Evolutionary conservation across 2,797 vertebrate species (phyloP).

Genomic region (Paramormyrops hopkinsi): DNA sequence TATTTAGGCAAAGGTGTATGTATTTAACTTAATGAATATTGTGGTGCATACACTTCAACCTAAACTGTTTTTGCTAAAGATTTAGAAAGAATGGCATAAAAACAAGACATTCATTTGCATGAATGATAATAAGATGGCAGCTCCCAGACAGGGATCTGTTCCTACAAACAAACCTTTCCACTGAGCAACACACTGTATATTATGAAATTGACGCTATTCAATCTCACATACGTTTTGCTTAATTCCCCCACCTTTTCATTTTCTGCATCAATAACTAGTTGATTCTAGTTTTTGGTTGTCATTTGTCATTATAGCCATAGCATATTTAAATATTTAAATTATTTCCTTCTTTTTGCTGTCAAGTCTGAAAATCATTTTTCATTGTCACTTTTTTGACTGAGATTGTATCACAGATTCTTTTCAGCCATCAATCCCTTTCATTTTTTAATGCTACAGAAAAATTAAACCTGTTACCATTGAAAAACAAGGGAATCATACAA

Average conservation of each 20-base stretch:
- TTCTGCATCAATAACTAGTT: slow-evolving; percentile 73
- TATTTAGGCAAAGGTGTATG: background rate
- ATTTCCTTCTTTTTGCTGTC: slow-evolving; percentile 57
- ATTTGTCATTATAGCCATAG: slow-evolving; percentile 67
- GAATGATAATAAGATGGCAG: slow-evolving; percentile 30
- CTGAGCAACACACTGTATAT: slow-evolving; percentile 39
- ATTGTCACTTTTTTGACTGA: slow-evolving; percentile 65
- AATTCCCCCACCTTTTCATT: slow-evolving; percentile 63
- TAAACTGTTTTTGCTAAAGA: background rate
- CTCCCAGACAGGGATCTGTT: slow-evolving; percentile 11
- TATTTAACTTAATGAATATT: background rate
- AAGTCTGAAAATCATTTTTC: slow-evolving; percentile 63
- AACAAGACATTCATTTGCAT: slow-evolving; percentile 26
- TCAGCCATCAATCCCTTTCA: slow-evolving; percentile 69
- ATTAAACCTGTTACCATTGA: slow-evolving; percentile 57
- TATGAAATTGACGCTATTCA: slow-evolving; percentile 34
- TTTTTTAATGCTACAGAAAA: slow-evolving; percentile 59
- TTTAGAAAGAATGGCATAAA: background rate
- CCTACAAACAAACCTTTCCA: slow-evolving; percentile 34
- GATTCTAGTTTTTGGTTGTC: slow-evolving; percentile 68
- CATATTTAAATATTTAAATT: slow-evolving; percentile 74
- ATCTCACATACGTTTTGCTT: slow-evolving; percentile 32
- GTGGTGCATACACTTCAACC: background rate
- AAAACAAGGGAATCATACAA: slow-evolving; percentile 61
- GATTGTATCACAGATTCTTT: slow-evolving; percentile 58